Evolutionary conservation across 2,113 vertebrate genomes (phyloP), one percentile per base, ranked within the genome.

Genomic region (Rutilus rutilus): DNA sequence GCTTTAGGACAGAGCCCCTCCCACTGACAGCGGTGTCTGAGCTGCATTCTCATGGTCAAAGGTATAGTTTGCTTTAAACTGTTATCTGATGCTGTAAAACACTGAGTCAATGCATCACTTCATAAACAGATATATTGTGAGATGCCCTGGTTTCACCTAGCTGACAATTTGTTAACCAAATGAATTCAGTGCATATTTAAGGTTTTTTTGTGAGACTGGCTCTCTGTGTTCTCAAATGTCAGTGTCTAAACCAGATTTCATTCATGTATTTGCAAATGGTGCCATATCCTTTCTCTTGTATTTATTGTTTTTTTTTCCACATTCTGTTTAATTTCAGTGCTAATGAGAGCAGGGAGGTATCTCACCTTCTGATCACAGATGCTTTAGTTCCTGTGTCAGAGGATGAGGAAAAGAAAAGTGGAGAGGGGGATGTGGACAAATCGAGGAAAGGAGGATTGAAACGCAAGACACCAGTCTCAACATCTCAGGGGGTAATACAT

Each of bases 21-120:
- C n/a, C 86, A 82, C 27, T 45, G 80, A 39, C 73, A 12, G 80
- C 89, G 10, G 47, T 3, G 42, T 17, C 88, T 79, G 88, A 89
- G 30, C 5, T 33, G 21, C 76, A 78, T 2, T 10, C 50, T 30
- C 90, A 89, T 69, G 86, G 84, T 5, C 87, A 86, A 23, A 91
- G 89, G 93, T 93, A n/a, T 77, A 78, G 36, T 73, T 15, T 50
- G 11, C 33, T 36, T 65, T 27, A 11, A 80, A 7, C 33, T 57
- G 19, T 30, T 71, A 42, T 57, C 69, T 83, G 23, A 11, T 73
- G 30, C 27, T 21, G 21, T 57, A 69, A 65, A 12, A 59, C 27
- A 17, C 23, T n/a, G 14, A 59, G 2, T 12, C n/a, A 39, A 27
- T 5, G 19, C 21, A 3, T 2, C 19, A 57, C 54, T 7, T 21